phyloP scores from a whole-genome alignment of 2,888 invertebrate genomes.

The Scotopteryx bipunctaria region DNA sequence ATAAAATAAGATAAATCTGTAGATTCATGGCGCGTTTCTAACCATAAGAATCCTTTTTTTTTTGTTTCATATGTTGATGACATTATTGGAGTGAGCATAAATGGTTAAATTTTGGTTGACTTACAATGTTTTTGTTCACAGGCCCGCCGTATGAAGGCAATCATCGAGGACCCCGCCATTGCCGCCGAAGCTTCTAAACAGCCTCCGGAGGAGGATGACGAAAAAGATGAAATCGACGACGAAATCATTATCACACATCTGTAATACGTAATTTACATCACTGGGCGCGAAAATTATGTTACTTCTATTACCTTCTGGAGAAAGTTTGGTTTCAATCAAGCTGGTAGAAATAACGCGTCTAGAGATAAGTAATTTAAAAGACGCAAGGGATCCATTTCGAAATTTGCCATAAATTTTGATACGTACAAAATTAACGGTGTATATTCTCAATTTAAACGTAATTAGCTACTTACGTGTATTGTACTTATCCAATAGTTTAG shows the following conservation, averaged over 20 bases:
- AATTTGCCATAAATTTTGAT: constrained; percentile 40
- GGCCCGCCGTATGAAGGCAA: constrained; percentile 88
- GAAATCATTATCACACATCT: constrained; percentile 94
- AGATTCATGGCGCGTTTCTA: too few relatives aligned
- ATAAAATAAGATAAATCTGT: too few relatives aligned
- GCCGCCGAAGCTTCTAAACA: constrained; percentile 86
- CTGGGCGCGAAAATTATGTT: constrained; percentile 1
- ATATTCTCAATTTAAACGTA: constrained; percentile 48
- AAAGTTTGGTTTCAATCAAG: too few relatives aligned
- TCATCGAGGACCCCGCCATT: constrained; percentile 86
- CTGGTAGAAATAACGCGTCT: constrained; percentile 8
- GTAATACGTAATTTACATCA: constrained; percentile 61
- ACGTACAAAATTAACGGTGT: constrained; percentile 41
- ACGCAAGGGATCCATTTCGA: constrained; percentile 17
- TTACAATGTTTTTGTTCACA: constrained; percentile 41
- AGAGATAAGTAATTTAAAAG: too few relatives aligned
- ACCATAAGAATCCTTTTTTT: too few relatives aligned
- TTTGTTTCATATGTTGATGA: too few relatives aligned
- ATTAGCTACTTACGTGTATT: constrained; percentile 64
- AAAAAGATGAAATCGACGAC: constrained; percentile 94
- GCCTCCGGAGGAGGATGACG: constrained; percentile 91
- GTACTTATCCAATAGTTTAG: constrained; percentile 60
- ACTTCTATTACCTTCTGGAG: too few relatives aligned
- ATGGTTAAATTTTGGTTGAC: neutral
- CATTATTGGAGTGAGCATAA: too few relatives aligned